Conservation (phyloP, 2,888 invertebrate genomes). For the Corythucha ciliata region DNA sequence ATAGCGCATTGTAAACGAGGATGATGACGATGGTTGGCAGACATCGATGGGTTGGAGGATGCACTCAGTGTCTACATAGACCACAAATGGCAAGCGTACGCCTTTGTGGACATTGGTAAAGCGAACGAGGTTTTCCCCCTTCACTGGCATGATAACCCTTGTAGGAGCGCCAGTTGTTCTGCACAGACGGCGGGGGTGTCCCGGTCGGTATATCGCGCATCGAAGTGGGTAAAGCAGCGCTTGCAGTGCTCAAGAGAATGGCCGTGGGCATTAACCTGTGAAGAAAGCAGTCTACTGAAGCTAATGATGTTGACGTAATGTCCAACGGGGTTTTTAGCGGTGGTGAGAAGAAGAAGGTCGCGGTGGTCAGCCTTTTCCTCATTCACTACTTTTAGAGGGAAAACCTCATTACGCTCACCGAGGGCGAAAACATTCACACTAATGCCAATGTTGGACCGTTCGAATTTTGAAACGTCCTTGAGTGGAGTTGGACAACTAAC, state of each 20-base stretch:
- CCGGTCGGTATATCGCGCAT: no score
- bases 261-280: background rate
- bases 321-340: no score
- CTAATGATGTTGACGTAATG: background rate
- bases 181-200: no score
- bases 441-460: background rate
- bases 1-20: no score
- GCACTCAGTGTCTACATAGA: no score
- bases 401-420: background rate
- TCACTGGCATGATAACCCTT: no score
- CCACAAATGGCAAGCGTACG: no score
- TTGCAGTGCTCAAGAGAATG: background rate
- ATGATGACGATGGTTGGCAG: no score
- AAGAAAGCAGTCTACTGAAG: background rate
- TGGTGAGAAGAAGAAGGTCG: background rate
- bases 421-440: background rate
- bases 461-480: background rate
- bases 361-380: background rate
- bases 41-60: no score
- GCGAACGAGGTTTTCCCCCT: no score
- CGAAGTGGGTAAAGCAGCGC: background rate
- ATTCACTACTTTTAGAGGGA: background rate
- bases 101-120: no score
- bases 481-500: background rate
- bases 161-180: no score